Percentiles rank a stretch among this genome's conserved stretches.
phyloP scores from a whole-genome alignment of 2,113 vertebrate species.

The Athene noctua region DNA sequence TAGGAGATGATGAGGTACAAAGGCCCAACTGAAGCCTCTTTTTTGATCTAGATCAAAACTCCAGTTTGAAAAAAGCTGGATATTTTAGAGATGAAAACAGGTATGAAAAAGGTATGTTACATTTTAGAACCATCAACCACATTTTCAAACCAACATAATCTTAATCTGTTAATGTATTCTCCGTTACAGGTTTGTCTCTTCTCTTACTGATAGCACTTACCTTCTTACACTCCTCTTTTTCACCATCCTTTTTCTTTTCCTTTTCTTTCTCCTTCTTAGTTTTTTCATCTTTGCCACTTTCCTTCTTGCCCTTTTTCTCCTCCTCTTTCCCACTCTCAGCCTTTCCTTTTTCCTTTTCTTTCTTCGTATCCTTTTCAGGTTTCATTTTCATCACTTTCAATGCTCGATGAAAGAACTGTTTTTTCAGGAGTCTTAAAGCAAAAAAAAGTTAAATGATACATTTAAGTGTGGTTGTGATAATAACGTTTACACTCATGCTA shows the following conservation, averaged over 20 bases:
- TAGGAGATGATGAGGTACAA: background rate
- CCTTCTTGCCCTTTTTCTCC: slow-evolving; percentile 87
- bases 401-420: slow-evolving; percentile 96
- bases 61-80: background rate
- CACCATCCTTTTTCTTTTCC: slow-evolving; percentile 87
- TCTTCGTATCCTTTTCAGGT: slow-evolving; percentile 90
- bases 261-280: slow-evolving; percentile 79
- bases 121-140: background rate
- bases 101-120: background rate
- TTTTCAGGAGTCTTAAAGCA: slow-evolving; percentile 89
- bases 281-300: slow-evolving; percentile 79
- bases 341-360: slow-evolving; percentile 84
- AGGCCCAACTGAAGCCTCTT: background rate
- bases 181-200: background rate
- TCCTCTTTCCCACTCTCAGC: slow-evolving; percentile 86
- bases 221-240: slow-evolving; percentile 91
- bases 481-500: background rate
- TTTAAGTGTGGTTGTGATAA: background rate
- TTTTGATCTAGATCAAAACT: background rate
- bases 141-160: background rate
- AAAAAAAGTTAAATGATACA: background rate
- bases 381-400: slow-evolving; percentile 99
- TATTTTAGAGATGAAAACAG: background rate
- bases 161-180: background rate
- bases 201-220: slow-evolving; percentile 43